Base-by-base conservation (phyloP, 1,140 invertebrate genomes). In the Papilio glaucus region DNA sequence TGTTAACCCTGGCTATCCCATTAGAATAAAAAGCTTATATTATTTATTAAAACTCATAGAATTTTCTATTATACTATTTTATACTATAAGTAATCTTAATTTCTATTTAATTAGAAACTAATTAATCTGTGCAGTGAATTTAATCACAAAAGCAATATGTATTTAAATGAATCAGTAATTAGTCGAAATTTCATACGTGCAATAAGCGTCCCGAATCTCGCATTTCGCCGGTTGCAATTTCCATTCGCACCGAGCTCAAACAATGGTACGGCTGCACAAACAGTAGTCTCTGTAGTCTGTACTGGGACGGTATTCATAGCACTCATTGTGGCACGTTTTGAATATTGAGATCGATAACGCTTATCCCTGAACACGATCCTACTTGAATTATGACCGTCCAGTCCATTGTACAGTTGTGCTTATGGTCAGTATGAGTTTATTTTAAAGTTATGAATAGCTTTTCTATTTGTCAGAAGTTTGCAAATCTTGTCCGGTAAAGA, bases 201-300 rank as follows among this genome's bases (percentile, higher is more conserved):
- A 24, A 49, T 49, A 49, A 57, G 21, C 49, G 18, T 57, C 21
- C 10, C 12, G 49, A 24, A 24, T 57, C 21, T 21, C 49, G 21
- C 49, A 65, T 65, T 65, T 65, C 37, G 33, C 15, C 62, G 37
- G 33, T 65, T 65, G 37, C 29, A 39, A 65, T 62, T 62, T 62
- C 24, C 13, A 62, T 65, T 65, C 62, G 15, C 15, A 3, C 45
- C 45, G 33, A 15, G 18, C 13, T 8, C 29, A 61, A 29, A 61
- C 60, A 61, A 61, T 61, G 29, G n/a, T 8, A 49, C 49, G 21
- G 18, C 49, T 57, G 49, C 49, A 41, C 39, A 57, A 57, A 57
- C 21, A 57, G 49, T 53, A 21, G 18, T 24, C 49, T 12, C 49
- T 33, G 29, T 33, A 33, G 29, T 33, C 6, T 33, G 29, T 6